Base-by-base conservation (phyloP, 2,797 vertebrate genomes). In the Cyprinella venusta region DNA sequence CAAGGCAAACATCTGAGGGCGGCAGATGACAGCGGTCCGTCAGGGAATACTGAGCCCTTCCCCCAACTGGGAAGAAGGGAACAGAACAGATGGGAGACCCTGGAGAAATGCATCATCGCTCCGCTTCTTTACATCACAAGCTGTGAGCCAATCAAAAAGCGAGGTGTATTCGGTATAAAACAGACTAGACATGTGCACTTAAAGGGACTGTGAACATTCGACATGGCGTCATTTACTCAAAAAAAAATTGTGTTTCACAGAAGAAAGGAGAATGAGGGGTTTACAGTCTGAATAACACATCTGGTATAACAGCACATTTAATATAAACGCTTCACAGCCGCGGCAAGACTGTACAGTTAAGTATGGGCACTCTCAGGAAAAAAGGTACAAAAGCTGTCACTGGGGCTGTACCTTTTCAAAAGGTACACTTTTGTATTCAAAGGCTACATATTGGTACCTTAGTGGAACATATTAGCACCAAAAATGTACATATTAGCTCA, bases 51-150 rank as follows among this genome's bases (percentile, higher is more conserved):
- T 45, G 59, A 48, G 36, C 15, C 40, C 30, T 67, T 52, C 54
- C 40, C 50, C 54, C 75, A 56, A 24, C 18, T 61, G 26, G 48
- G 72, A 50, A 82, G 68, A 61, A 18, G 67, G 76, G 69, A 68
- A 40, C n/a, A 45, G 68, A 79, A 83, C 81, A 86, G 81, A 83
- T 83, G 81, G 76, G 74, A 61, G 64, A 54, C 81, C 76, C 76
- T 42, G 54, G 76, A 83, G 76, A 79, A 75, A 69, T 52, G 67
- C 38, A 83, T 56, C 64, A 59, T 19, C 16, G 7, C 59, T 50
- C 40, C 18, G n/a, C 18, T 64, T 64, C n/a, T 61, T 70, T 42
- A 56, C 71, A 56, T 67, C 68, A 77, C 68, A 81, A 76, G 16
- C 21, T 42, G 24, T 36, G 18, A 40, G 42, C 71, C 79, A 75